phyloP scores from a whole-genome alignment of 2,888 invertebrate species.

The Nowickia ferox region DNA sequence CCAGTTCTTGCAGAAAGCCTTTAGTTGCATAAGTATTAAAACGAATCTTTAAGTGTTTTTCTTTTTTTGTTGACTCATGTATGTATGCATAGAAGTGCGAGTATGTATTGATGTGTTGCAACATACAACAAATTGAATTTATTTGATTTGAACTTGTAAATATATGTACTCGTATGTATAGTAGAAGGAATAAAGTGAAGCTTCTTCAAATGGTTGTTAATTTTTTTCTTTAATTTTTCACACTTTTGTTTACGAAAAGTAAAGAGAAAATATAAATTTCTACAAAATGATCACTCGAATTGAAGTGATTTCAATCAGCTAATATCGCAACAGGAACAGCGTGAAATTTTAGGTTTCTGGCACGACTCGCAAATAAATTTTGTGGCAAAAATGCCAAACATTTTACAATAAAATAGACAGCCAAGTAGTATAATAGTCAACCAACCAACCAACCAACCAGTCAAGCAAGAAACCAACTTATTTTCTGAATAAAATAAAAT shows the following conservation, averaged over 20 bases:
- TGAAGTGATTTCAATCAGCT: conserved; percentile 80
- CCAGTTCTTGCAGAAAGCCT: conserved; percentile 38
- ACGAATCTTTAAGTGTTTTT: not conserved
- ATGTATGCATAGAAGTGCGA: not conserved
- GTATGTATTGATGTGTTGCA: conserved; percentile 15
- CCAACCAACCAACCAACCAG: conserved; percentile 16
- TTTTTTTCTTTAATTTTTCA: conserved; percentile 16
- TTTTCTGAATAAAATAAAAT: conserved; percentile 35
- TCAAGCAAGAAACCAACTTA: conserved; percentile 23
- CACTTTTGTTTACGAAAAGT: conserved; percentile 8
- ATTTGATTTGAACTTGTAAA: conserved; percentile 67
- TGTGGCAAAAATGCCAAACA: conserved; percentile 73
- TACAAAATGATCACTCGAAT: conserved; percentile 51
- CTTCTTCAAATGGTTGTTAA: conserved; percentile 69
- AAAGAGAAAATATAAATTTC: not conserved
- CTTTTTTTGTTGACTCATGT: not conserved
- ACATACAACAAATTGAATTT: conserved; percentile 69
- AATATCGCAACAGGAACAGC: conserved; percentile 75
- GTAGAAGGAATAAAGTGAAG: conserved; percentile 31
- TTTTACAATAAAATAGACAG: conserved; percentile 49
- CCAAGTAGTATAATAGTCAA: conserved; percentile 32
- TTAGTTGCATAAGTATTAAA: not conserved
- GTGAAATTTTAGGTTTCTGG: conserved; percentile 64
- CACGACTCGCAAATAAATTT: conserved; percentile 74
- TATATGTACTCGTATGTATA: conserved; percentile 16